Evolutionary conservation across 2,113 vertebrate species (phyloP).

Genomic region (Pyxicephalus adspersus): DNA sequence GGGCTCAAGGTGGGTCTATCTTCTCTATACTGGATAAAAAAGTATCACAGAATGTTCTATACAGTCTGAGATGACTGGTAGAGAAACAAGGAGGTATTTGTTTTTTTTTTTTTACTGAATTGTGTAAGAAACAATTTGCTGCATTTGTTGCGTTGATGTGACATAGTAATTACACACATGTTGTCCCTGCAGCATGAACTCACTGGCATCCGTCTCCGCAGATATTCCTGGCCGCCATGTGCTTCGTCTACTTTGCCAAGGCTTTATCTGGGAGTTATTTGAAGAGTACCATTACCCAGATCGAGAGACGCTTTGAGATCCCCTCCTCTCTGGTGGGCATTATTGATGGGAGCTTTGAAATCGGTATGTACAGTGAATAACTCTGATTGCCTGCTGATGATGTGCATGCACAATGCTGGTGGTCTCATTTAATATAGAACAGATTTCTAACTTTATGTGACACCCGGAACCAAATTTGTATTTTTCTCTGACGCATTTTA

Average conservation of each 20-base stretch:
- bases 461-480: too few relatives aligned
- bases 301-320: conserved; percentile 93
- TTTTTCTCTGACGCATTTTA: too few relatives aligned
- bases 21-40: conserved; percentile 39
- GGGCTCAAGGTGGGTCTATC: conserved; percentile 71
- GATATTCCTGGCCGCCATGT: conserved; percentile 88
- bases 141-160: too few relatives aligned
- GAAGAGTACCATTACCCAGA: conserved; percentile 94
- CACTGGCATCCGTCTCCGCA: conserved; percentile 62
- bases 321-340: conserved; percentile 90
- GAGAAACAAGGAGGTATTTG: too few relatives aligned
- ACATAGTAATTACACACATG: too few relatives aligned
- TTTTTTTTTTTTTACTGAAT: too few relatives aligned
- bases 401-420: too few relatives aligned
- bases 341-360: conserved; percentile 95
- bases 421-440: too few relatives aligned
- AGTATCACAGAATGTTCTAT: conserved; percentile 4
- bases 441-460: too few relatives aligned
- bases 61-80: not conserved
- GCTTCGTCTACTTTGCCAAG: conserved; percentile 93
- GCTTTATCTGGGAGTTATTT: conserved; percentile 90
- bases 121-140: too few relatives aligned
- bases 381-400: too few relatives aligned
- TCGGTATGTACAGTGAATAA: conserved; percentile 77
- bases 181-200: not conserved